These are phyloP conservation scores for Antechinus stuartii DNA, from an alignment of 2,113 vertebrate species.

Conservation along the genomic window DNA sequence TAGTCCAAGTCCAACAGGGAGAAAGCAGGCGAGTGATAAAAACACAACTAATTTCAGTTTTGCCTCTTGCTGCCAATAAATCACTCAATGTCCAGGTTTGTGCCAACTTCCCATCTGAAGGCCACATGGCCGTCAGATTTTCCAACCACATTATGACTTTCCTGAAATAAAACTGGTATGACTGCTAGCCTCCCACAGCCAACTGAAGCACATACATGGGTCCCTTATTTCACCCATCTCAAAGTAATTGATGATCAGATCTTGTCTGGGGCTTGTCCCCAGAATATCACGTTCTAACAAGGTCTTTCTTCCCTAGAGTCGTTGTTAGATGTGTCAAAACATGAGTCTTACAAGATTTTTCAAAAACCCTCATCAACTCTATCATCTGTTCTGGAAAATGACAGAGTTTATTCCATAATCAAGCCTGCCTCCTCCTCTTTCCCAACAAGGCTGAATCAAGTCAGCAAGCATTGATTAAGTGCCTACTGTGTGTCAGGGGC, in stretches of 20 bases:
- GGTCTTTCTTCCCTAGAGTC: background rate
- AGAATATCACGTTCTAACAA: background rate
- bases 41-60: constrained; percentile 42
- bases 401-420: background rate
- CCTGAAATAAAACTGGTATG: constrained; percentile 69
- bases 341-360: background rate
- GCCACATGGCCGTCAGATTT: constrained; percentile 64
- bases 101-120: constrained; percentile 72
- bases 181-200: background rate
- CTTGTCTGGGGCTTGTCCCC: background rate
- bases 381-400: background rate
- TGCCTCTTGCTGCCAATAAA: constrained; percentile 17
- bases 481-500: background rate
- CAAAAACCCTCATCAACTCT: background rate
- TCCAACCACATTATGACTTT: constrained; percentile 59
- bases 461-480: background rate
- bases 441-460: background rate
- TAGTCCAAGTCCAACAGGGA: background rate
- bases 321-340: background rate
- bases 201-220: background rate
- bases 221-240: background rate
- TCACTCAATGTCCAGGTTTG: constrained; percentile 59
- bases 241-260: background rate
- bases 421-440: background rate
- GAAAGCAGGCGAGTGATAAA: constrained; percentile 61